Base-by-base conservation (phyloP, 2,888 invertebrate genomes). In the Morpho deidamia region DNA sequence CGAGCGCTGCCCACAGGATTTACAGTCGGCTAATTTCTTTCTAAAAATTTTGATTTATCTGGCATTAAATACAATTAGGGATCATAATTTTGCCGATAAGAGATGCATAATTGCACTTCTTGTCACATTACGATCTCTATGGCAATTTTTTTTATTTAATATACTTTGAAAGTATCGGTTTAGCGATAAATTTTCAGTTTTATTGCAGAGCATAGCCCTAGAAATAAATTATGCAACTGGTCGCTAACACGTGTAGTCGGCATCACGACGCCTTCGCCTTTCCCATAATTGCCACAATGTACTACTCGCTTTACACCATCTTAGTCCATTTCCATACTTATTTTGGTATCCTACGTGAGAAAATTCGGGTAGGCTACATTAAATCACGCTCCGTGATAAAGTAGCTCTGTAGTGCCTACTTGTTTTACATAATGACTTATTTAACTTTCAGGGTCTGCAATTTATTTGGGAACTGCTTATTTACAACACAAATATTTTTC, bases 241-340 rank as follows among this genome's bases (percentile, higher is more conserved):
- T 60, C 68, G 70, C 70, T 71, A 79, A 85, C 86, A 86, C 83
- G 83, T 86, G 86, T 87, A 74, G 39, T 63, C 65, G 68, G 72
- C 69, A 69, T 68, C 70, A 67, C 78, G 79, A 84, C 85, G 83
- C 81, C 84, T 85, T 69, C 75, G 70, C 74, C 67, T 72, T 75
- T 73, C 73, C 84, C 81, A 83, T 85, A 87, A 86, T 86, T 85
- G 85, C 84, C 76, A 70, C 79, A 60, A 56, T 61, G 62, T 61
- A 61, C 56, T 63, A 58, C 60, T 59, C 58, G 54, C 44, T 52
- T 52, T 51, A 56, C 49, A 51, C 59, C 44, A 51, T 12, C 45
- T 44, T 51, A 50, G 37, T 38, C 50, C 45, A 59, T 59, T 61
- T 46, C 56, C 55, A 60, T 55, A 53, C 50, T 61, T 49, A 59